Conservation (phyloP, 2,113 vertebrate species). For the Nesospiza acunhae region DNA sequence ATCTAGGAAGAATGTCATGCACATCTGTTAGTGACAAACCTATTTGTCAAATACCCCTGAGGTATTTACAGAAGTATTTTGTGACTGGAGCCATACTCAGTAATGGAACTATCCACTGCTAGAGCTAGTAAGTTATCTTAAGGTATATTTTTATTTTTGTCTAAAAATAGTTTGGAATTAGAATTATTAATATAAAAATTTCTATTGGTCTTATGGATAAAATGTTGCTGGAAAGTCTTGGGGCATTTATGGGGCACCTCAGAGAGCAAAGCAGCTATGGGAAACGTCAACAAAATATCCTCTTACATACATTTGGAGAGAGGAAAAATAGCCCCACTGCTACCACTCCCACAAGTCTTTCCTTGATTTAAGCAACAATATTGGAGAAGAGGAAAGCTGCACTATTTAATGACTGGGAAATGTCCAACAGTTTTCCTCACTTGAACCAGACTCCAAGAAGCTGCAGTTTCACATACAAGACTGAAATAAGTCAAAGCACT, state of each 20-base stretch:
- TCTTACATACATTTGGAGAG: not conserved
- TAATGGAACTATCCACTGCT: not conserved
- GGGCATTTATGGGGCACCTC: not conserved
- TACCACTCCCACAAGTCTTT: not conserved
- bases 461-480: not conserved
- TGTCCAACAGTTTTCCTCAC: not conserved
- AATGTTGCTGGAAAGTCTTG: not conserved
- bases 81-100: not conserved
- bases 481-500: not conserved
- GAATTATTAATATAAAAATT: not conserved
- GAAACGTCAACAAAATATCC: not conserved
- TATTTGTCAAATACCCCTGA: not conserved
- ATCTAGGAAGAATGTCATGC: not conserved
- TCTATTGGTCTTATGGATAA: not conserved
- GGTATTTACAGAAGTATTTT: not conserved
- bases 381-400: not conserved
- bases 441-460: not conserved
- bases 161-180: not conserved
- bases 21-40: not conserved
- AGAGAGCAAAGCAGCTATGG: not conserved
- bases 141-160: not conserved
- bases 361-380: not conserved
- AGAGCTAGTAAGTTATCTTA: not conserved
- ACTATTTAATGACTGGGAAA: not conserved
- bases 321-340: not conserved